Base-by-base conservation (phyloP, 2,888 invertebrate genomes). In the Orchestes rusci region DNA sequence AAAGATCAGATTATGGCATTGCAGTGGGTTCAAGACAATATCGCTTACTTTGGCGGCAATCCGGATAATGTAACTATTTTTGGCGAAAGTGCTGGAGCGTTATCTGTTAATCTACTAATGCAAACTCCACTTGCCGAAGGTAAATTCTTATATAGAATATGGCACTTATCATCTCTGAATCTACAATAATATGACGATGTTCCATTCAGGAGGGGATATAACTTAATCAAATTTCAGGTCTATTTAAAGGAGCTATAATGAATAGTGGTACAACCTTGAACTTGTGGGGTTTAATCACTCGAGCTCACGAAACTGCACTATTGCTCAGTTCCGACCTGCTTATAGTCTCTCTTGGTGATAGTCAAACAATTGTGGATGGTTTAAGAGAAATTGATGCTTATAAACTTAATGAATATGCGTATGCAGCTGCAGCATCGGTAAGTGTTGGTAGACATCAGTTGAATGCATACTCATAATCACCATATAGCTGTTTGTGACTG, bases 211-310 rank as follows among this genome's bases (percentile, higher is more conserved):
- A n/a, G n/a, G n/a, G n/a, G n/a, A n/a, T n/a, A n/a, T n/a, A n/a
- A n/a, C n/a, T n/a, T n/a, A n/a, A n/a, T n/a, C n/a, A n/a, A n/a
- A n/a, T n/a, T n/a, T n/a, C n/a, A 56, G 61, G 56, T 28, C 19
- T 42, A 18, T 42, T 42, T 16, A 12, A 34, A 7, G 19, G 16
- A 17, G 42, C 42, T 2, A 42, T 42, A 7, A 42, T 42, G 42
- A 29, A 35, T 20, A 42, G 42, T 16, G 42, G 42, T 2, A 42
- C 35, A 8, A 28, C 35, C 2, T 15, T 42, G 23, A 42, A 42
- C 18, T 18, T 42, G 10, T 42, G 42, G 42, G 29, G 17, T 8
- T 42, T 42, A 19, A 35, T 28, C 32, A 42, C 42, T 3, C 34
- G 35, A 29, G 35, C 35, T 15, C 4, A 13, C 3, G 3, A 7